Evolutionary conservation across 2,888 invertebrate species (phyloP).

Genomic region (Mantis religiosa): DNA sequence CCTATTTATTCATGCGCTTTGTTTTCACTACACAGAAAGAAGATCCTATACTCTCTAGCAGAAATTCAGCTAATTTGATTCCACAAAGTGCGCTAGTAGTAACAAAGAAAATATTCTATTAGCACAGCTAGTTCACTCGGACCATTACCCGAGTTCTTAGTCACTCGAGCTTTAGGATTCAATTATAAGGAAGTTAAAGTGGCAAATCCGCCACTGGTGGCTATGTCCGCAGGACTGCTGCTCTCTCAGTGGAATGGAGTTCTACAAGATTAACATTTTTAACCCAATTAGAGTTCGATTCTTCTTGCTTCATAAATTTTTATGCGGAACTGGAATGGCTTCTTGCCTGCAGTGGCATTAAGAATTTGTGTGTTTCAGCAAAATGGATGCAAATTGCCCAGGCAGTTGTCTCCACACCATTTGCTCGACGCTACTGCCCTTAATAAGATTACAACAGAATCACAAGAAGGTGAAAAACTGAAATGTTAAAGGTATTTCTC

Average conservation of each 20-base stretch:
- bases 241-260: background rate
- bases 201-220: background rate
- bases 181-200: background rate
- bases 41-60: too few species aligned
- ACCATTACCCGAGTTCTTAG: too few species aligned
- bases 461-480: background rate
- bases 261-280: conserved; percentile 8
- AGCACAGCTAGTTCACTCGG: too few species aligned
- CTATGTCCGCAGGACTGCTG: background rate
- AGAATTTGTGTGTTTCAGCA: background rate
- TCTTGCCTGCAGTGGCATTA: background rate
- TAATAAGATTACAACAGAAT: background rate
- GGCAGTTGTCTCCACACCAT: background rate
- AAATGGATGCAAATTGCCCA: conserved; percentile 7
- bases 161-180: too few species aligned
- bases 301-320: conserved; percentile 13
- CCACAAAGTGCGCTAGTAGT: too few species aligned
- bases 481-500: background rate
- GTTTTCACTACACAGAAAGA: too few species aligned
- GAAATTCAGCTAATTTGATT: too few species aligned
- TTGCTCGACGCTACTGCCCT: background rate
- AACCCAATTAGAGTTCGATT: conserved; percentile 12
- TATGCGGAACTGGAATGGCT: background rate
- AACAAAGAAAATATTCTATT: too few species aligned
- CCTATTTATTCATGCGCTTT: too few species aligned